A percentile compares a stretch with the other conserved stretches of the same genome.
These are phyloP conservation scores for Chironomus tepperi DNA, from an alignment of 1,140 invertebrate species.

Conservation along the genomic window DNA sequence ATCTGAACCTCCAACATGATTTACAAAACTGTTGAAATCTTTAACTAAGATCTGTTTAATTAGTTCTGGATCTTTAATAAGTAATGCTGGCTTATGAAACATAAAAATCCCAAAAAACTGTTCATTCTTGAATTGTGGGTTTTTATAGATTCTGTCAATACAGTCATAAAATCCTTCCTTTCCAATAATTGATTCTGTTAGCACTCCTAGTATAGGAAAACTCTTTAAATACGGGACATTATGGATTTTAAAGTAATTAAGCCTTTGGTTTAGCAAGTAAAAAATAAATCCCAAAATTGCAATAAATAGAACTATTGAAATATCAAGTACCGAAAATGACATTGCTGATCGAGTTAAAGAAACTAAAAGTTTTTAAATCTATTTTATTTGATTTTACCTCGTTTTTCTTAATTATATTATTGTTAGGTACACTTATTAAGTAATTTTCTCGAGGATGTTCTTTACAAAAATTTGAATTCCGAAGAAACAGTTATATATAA, in stretches of 20 bases:
- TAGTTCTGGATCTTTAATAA: slow-evolving; percentile 44
- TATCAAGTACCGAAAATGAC: no score
- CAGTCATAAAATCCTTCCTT: not conserved
- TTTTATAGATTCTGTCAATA: not conserved
- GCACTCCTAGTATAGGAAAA: not conserved
- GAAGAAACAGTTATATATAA: no score
- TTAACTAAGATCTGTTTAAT: slow-evolving; percentile 41
- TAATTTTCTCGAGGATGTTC: no score
- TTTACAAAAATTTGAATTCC: no score
- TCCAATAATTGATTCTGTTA: not conserved
- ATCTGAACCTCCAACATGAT: not conserved
- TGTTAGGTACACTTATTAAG: no score
- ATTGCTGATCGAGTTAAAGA: no score
- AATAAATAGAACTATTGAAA: no score
- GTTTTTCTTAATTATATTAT: no score
- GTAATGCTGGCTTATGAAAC: slow-evolving; percentile 37
- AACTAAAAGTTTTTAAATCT: no score
- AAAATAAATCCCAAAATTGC: not conserved
- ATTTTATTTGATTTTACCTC: no score
- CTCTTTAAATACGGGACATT: not conserved
- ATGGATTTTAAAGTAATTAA: not conserved
- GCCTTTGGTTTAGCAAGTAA: not conserved
- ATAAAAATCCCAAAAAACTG: slow-evolving; percentile 38
- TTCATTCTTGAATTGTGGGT: not conserved
- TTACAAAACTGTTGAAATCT: slow-evolving; percentile 35